Percentiles rank a stretch among this genome's conserved stretches.
phyloP scores from a whole-genome alignment of 2,113 vertebrate genomes.

The Terrapene triunguis region DNA sequence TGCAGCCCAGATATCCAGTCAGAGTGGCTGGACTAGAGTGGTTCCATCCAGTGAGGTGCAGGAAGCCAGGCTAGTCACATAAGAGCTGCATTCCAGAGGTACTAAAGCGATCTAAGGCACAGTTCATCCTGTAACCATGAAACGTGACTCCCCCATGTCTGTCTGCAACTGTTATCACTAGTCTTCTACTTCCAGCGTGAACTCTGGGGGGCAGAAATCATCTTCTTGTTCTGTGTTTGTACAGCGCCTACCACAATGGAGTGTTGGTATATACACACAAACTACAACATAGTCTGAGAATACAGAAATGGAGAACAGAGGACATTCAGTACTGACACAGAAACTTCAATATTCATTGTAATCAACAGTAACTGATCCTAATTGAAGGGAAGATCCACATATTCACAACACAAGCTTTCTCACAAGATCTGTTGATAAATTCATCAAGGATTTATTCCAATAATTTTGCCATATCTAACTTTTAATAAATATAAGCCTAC shows the following conservation, averaged over 20 bases:
- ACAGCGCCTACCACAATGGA: too few species aligned
- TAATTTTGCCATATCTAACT: constrained; percentile 11
- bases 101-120: neutral
- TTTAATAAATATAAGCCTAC: constrained; percentile 46
- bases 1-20: neutral
- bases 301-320: constrained; percentile 58
- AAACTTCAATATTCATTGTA: constrained; percentile 1
- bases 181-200: neutral
- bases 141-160: neutral
- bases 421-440: constrained; percentile 52
- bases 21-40: neutral
- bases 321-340: constrained; percentile 8
- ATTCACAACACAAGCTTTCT: constrained; percentile 64
- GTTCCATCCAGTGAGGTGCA: neutral
- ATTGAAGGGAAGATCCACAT: constrained; percentile 51
- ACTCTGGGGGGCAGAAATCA: neutral
- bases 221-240: neutral
- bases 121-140: neutral
- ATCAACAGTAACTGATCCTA: constrained; percentile 44
- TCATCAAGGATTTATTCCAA: neutral
- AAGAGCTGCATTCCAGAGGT: neutral
- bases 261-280: neutral
- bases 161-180: neutral
- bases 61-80: neutral
- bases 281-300: constrained; percentile 33